Base-by-base conservation (phyloP, 2,113 vertebrate species). In the Chroicocephalus ridibundus region DNA sequence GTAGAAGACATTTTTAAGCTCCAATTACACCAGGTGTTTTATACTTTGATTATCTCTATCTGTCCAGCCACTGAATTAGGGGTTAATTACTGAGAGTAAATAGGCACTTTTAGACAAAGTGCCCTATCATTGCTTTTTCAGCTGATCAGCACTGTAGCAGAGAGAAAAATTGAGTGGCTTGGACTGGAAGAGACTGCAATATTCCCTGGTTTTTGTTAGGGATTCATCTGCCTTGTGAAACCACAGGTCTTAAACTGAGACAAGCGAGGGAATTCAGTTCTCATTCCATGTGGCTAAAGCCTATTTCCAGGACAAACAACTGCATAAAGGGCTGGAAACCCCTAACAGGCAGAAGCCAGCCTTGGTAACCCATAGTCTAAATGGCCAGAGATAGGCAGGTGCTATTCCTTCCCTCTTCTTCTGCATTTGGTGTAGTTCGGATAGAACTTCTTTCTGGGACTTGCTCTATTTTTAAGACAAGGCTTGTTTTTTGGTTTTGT, bases 71-170 rank as follows among this genome's bases (percentile, higher is more conserved):
- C 81, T 94, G 96, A 97, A 96, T 97, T 94, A 97, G 86, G 66
- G 95, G 95, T 94, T 94, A 96, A 97, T 97, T 97, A 97, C 78
- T 74, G 66, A 85, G 86, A 94, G 81, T 91, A 95, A 96, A 97
- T 93, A 85, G 88, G 77, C 27, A 61, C 40, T 96, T 96, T 93
- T 68, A 94, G 77, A 94, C 78, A 93, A 96, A 95, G 27, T 89
- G 70, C 54, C 57, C 57, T 38, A 77, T 94, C 94, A 76, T 82
- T 58, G 61, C 27, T 89, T 90, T 94, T 97, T 91, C 66, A 88
- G 60, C 72, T 84, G 90, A 93, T 94, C 92, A 91, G 70, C 77
- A 82, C 25, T 69, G 19, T n/a, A 76, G 52, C 44, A 84, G 57
- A 77, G n/a, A 92, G 57, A 82, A 94, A 82, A 95, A 93, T 17